Evolutionary conservation across 1,140 invertebrate species (phyloP), one percentile per base, ranked within the genome.

Genomic region (Grapholita molesta): DNA sequence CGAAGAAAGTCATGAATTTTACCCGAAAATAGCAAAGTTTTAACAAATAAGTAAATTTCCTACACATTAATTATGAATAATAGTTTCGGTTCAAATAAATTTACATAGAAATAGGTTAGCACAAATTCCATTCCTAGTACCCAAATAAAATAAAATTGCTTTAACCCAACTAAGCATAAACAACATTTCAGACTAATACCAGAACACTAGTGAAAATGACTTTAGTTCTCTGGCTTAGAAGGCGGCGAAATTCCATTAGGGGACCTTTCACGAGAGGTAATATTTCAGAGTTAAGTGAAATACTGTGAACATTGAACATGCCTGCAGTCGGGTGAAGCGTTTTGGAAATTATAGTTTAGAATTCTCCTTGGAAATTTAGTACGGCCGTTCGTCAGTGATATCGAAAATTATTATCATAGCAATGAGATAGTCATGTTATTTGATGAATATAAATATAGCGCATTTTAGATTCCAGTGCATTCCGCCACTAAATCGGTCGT

Each of bases 251-350:
- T 15, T 61, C 55, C 55, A 61, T 61, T 61, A 61, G 55, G 24
- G 25, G 55, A 61, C 55, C 55, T 28, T 61, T 61, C 55, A 61
- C 55, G n/a, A 61, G 55, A 15, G 55, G 55, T 28, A 9, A 61
- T 61, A 61, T 61, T 61, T 61, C 55, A 61, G 25, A 30, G 55
- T n/a, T 28, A 61, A 61, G 25, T 61, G 12, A 61, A 61, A 61
- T 61, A 61, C 55, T 25, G 55, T 4, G 55, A 24, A 12, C 15
- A 21, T 3, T 15, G 7, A 61, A 32, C 24, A 61, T 61, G 30
- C 25, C 42, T n/a, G n/a, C n/a, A n/a, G n/a, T n/a, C 8, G 18
- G 42, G 12, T 48, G n/a, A n/a, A n/a, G 18, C 18, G n/a, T 21
- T 21, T 48, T 48, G 28, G 3, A 48, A 48, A 48, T 48, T 48